phyloP scores from a whole-genome alignment of 2,888 invertebrate species.

The Cenopis cana region DNA sequence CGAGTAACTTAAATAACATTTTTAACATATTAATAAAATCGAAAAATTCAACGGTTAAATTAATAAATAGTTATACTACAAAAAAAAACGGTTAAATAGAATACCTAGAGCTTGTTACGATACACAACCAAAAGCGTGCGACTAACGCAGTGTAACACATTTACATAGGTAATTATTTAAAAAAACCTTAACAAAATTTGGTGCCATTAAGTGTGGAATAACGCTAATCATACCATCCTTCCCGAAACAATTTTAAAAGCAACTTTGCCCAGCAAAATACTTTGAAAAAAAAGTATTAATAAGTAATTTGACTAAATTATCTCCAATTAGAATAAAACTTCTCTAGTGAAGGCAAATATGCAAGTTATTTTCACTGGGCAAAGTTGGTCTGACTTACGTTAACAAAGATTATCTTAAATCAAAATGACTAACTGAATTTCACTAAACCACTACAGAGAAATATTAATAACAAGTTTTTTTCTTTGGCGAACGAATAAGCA shows the following conservation, averaged over 20 bases:
- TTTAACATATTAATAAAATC: slow-evolving; percentile 7
- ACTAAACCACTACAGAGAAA: slow-evolving; percentile 5
- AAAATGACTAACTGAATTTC: not conserved
- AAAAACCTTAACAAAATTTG: not conserved
- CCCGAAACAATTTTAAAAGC: not conserved
- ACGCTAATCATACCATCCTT: too few species aligned
- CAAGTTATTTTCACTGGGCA: not conserved
- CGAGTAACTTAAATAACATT: not conserved
- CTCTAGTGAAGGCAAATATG: not conserved
- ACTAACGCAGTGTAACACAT: slow-evolving; percentile 5
- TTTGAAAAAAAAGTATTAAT: not conserved
- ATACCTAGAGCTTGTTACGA: slow-evolving; percentile 10
- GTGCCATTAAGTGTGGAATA: not conserved
- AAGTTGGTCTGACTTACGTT: not conserved
- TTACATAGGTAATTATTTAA: not conserved
- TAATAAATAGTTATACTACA: too few species aligned
- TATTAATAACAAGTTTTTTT: slow-evolving; percentile 19
- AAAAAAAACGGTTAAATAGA: slow-evolving; percentile 16
- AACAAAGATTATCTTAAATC: not conserved
- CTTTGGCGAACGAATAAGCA: slow-evolving; percentile 49
- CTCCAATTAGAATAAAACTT: not conserved
- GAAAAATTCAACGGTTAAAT: too few species aligned
- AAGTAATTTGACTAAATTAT: not conserved
- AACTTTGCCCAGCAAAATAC: not conserved
- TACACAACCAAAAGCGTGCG: slow-evolving; percentile 26